Conservation (phyloP, 2,888 invertebrate species). For the Zeuzera pyrina region DNA sequence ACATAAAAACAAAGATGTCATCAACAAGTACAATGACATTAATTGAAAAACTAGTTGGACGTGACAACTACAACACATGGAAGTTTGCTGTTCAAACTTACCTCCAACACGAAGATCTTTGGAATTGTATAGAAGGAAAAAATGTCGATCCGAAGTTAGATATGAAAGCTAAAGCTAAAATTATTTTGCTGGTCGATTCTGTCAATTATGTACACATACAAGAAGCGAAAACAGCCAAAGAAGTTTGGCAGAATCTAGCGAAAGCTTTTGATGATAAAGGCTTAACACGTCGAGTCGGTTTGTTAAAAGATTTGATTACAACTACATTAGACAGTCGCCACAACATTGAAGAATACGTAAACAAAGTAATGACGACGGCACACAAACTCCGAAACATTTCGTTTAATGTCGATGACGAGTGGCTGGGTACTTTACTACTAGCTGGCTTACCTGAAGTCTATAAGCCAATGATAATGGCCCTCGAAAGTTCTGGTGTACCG, state of each 20-base stretch:
- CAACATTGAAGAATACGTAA: constrained; percentile 15
- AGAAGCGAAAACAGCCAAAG: constrained; percentile 11
- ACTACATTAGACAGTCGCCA: constrained; percentile 12
- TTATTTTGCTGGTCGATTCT: no score
- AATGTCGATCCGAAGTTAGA: no score
- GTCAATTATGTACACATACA: no score
- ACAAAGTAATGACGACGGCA: no score
- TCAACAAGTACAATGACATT: no score
- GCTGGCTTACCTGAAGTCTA: constrained; percentile 15
- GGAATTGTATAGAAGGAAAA: no score
- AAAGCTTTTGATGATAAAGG: no score
- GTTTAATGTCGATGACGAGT: constrained; percentile 16
- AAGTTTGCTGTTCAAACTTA: no score
- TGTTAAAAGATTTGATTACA: constrained; percentile 16
- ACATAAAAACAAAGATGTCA: no score
- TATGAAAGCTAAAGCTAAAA: no score
- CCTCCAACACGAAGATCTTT: constrained; percentile 16
- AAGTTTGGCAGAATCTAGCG: constrained; percentile 12
- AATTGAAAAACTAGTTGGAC: constrained; percentile 14
- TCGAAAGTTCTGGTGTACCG: no score
- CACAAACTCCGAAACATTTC: constrained; percentile 16
- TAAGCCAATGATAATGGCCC: constrained; percentile 14
- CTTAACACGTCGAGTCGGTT: constrained; percentile 16
- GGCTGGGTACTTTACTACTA: constrained; percentile 15
- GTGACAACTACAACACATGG: no score